Base-by-base conservation (phyloP, 2,888 invertebrate genomes). In the Miltochrista miniata region DNA sequence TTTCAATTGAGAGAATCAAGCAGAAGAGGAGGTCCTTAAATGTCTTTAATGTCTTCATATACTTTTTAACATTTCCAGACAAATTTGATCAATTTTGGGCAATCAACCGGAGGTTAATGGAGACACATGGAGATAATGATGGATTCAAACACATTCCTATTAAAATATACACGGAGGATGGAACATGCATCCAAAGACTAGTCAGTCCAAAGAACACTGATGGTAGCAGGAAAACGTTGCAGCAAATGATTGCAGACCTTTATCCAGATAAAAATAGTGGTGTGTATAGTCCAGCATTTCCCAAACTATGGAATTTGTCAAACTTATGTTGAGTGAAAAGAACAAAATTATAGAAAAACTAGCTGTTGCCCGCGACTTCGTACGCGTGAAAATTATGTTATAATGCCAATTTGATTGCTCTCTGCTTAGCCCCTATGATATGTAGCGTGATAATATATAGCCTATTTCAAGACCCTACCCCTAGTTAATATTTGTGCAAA, bases 1-100 rank as follows among this genome's bases (percentile, higher is more conserved):
- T 24, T 24, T 24, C 5, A 24, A 24, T 24, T 24, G 5, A 24
- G 18, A 4, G 18, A 24, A 24, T 24, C 18, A 24, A 24, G 5
- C 5, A 24, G 18, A 24, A 5, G 18, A 24, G 18, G 2, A 5
- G 3, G 3, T 5, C 31, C 31, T 10, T 31, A 31, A 31, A 8
- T 31, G 2, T 31, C 11, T 31, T 31, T 7, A 10, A 7, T 7
- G 31, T 11, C 31, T 31, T 34, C 9, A 18, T 18, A 15, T 43
- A 15, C 8, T 18, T 31, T 5, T 35, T 13, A 13, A 18, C 18
- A 13, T 57, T 92, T 93, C 41, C 86, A 97, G 97, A 99, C 82
- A 98, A 98, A 87, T 99, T 99, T 90, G 99, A 99, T 83, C 99
- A 99, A 85, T 99, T 99, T 85, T 99, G 99, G 99, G 96, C 98